Conservation (phyloP, 2,888 invertebrate species). For the Nomada flava region DNA sequence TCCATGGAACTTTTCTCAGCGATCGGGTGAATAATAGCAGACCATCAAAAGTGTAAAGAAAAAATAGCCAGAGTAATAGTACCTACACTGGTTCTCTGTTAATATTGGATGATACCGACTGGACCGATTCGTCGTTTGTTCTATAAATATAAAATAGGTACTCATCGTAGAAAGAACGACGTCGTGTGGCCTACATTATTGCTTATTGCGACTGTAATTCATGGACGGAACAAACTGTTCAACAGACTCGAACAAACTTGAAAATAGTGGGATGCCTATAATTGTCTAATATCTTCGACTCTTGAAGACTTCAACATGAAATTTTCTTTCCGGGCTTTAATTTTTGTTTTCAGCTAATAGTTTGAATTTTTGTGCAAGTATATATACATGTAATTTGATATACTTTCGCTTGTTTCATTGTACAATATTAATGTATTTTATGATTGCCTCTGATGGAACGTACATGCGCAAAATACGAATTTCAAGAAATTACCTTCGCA, state of each 20-base stretch:
- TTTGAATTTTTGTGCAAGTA: too few relatives aligned
- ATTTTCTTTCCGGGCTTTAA: too few relatives aligned
- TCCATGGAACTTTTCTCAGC: too few relatives aligned
- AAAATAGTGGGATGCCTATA: not conserved
- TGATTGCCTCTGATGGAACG: constrained; percentile 17
- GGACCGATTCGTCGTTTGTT: not conserved
- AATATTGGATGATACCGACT: too few relatives aligned
- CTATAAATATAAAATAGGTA: not conserved
- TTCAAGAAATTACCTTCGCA: constrained; percentile 40
- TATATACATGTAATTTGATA: too few relatives aligned
- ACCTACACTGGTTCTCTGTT: too few relatives aligned
- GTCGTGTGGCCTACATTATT: not conserved
- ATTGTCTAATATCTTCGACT: too few relatives aligned
- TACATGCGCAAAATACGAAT: constrained; percentile 39
- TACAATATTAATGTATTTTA: constrained; percentile 1
- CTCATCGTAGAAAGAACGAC: not conserved
- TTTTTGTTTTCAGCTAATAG: too few relatives aligned
- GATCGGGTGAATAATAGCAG: too few relatives aligned
- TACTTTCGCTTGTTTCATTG: not conserved
- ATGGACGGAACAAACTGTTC: not conserved
- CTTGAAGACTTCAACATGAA: too few relatives aligned
- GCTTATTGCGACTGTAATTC: not conserved
- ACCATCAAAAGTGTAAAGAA: too few relatives aligned
- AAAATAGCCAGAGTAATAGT: too few relatives aligned
- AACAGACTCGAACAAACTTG: not conserved